A percentile compares a stretch with the other conserved stretches of the same genome.
phyloP scores from a whole-genome alignment of 2,888 invertebrate species.

The Rhopalosiphum nymphaeae region DNA sequence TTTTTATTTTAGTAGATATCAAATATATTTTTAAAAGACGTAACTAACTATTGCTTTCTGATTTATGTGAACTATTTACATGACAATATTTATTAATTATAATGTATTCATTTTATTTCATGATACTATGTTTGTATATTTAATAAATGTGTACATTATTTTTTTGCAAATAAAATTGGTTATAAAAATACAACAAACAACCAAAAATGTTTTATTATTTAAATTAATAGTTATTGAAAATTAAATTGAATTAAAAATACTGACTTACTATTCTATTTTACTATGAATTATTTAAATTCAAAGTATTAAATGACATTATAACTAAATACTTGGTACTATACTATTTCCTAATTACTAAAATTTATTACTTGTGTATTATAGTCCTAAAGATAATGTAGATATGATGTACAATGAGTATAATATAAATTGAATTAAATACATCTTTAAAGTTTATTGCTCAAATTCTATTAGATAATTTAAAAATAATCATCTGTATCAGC shows the following conservation, averaged over 20 bases:
- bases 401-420: background rate
- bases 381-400: background rate
- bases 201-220: constrained; percentile 6
- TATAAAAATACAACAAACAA: constrained; percentile 7
- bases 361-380: background rate
- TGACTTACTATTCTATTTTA: background rate
- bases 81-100: background rate
- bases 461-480: background rate
- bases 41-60: background rate
- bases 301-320: background rate
- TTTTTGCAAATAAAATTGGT: background rate
- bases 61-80: constrained; percentile 20
- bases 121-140: constrained; percentile 27
- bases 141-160: constrained; percentile 18
- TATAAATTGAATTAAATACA: background rate
- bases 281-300: background rate
- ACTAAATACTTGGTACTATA: background rate
- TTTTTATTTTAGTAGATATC: background rate
- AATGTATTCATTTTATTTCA: constrained; percentile 28
- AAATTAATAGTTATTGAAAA: background rate
- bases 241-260: background rate
- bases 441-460: background rate
- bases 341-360: background rate
- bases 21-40: constrained; percentile 12
- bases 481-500: background rate